These are phyloP conservation scores for Papilio polytes DNA, from an alignment of 1,140 invertebrate genomes.

Conservation along the genomic window DNA sequence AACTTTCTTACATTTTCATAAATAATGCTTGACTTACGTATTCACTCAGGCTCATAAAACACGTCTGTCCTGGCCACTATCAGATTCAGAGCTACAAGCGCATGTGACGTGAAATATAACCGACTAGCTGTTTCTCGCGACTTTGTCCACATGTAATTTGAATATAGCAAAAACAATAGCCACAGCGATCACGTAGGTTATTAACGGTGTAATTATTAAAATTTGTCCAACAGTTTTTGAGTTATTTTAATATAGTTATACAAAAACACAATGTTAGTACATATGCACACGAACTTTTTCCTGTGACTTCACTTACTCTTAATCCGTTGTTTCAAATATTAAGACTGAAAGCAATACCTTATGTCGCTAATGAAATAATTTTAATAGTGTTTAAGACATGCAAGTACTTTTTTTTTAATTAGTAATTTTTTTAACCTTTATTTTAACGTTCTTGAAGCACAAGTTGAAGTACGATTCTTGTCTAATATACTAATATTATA, in stretches of 20 bases:
- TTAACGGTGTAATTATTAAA: no score
- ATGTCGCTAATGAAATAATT: not conserved
- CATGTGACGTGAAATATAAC: not conserved
- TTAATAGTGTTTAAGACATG: no score
- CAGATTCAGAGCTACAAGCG: constrained; percentile 9
- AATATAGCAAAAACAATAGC: no score
- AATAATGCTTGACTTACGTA: not conserved
- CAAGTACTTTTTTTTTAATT: no score
- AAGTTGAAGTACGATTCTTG: no score
- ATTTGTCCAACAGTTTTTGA: no score
- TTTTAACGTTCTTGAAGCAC: no score
- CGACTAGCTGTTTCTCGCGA: not conserved
- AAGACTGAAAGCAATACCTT: not conserved
- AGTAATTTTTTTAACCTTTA: no score
- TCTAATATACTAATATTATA: no score
- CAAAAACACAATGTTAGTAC: no score
- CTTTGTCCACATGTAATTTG: no score
- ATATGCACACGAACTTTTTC: not conserved
- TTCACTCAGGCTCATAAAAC: constrained; percentile 8
- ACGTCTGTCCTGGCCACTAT: not conserved
- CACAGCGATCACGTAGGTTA: no score
- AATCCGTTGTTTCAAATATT: not conserved
- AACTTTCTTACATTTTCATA: not conserved
- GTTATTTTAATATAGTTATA: not conserved
- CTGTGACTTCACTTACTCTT: not conserved